These are phyloP conservation scores for Phyllotis vaccarum DNA, from an alignment of 2,797 vertebrate genomes.

Conservation along the genomic window DNA sequence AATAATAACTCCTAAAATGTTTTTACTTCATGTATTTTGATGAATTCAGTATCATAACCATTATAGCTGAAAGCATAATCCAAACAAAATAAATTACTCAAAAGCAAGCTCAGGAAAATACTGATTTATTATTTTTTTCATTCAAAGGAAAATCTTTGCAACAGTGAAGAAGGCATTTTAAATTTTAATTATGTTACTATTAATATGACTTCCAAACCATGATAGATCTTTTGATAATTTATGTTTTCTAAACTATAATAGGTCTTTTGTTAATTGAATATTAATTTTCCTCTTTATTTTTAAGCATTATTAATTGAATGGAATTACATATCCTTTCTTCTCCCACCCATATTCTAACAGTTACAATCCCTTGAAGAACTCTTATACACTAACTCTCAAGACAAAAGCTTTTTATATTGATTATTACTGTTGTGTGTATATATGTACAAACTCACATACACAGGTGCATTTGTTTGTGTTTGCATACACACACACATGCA, in stretches of 20 bases:
- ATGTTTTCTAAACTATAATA: neutral
- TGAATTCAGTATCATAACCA: neutral
- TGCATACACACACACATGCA: neutral
- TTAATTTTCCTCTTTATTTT: neutral
- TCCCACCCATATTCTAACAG: neutral
- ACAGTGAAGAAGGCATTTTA: neutral
- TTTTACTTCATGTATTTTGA: neutral
- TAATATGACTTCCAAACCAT: neutral
- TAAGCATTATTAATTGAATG: neutral
- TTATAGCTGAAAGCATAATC: neutral
- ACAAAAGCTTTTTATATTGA: neutral
- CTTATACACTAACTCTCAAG: neutral
- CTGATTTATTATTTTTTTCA: neutral
- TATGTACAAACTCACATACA: neutral
- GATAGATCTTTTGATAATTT: neutral
- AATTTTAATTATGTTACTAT: neutral
- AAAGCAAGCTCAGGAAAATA: neutral
- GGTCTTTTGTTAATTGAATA: neutral
- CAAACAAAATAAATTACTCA: slow-evolving; percentile 38
- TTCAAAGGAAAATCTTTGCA: neutral
- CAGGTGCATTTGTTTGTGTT: too few relatives aligned
- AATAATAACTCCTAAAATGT: slow-evolving; percentile 1
- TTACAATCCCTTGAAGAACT: neutral
- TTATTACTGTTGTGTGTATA: neutral
- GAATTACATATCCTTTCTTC: neutral